These are phyloP conservation scores for Therioaphis trifolii DNA, from an alignment of 2,888 invertebrate species.

Conservation along the genomic window DNA sequence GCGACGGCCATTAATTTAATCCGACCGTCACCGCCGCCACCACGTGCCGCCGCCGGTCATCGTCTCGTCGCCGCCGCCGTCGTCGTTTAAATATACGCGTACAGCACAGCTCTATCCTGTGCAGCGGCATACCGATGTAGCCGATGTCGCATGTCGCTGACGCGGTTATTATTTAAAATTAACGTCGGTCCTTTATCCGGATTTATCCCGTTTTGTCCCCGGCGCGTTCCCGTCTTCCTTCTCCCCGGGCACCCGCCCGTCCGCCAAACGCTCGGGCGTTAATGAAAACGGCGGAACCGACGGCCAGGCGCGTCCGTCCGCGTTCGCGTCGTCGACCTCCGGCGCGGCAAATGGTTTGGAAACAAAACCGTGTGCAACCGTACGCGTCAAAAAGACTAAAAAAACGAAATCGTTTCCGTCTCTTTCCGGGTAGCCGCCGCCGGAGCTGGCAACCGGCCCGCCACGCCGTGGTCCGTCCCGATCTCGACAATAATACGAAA, in stretches of 20 bases:
- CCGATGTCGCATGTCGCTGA: background rate
- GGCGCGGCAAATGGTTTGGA: slow-evolving; percentile 26
- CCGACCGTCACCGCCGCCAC: slow-evolving; percentile 21
- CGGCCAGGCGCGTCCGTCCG: slow-evolving; percentile 17
- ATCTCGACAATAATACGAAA: background rate
- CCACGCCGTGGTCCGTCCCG: background rate
- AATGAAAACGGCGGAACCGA: slow-evolving; percentile 43
- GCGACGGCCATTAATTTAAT: slow-evolving; percentile 50
- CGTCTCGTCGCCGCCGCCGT: background rate
- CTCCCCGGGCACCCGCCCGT: background rate
- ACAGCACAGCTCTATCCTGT: too few species aligned
- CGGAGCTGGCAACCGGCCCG: slow-evolving; percentile 46
- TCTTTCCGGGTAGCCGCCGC: slow-evolving; percentile 9
- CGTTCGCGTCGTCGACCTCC: background rate
- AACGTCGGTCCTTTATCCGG: slow-evolving; percentile 42
- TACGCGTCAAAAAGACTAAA: slow-evolving; percentile 28
- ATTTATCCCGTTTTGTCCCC: slow-evolving; percentile 15
- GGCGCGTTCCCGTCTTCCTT: too few species aligned
- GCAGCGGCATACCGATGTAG: too few species aligned
- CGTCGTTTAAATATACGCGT: background rate
- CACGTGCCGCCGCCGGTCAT: background rate
- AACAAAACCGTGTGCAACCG: slow-evolving; percentile 13
- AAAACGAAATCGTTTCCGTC: slow-evolving; percentile 42
- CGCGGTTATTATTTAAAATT: slow-evolving; percentile 32
- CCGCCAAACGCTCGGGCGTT: background rate